Conservation (phyloP, 2,797 vertebrate genomes). For the Protosalanx chinensis region DNA sequence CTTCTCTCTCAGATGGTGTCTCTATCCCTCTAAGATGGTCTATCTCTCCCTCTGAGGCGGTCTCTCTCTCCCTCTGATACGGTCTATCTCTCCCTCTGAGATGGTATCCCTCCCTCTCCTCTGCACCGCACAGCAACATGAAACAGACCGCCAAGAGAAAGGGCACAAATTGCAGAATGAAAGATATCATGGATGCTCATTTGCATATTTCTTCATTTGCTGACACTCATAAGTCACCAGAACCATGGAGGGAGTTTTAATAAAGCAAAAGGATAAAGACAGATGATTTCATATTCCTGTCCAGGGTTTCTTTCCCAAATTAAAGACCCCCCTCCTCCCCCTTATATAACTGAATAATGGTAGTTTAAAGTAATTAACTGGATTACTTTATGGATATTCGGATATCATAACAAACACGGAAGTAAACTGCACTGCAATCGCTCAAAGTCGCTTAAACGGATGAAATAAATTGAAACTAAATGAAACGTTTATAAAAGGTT, state of each 20-base stretch:
- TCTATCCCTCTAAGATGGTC: slow-evolving; percentile 18
- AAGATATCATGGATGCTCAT: slow-evolving; percentile 24
- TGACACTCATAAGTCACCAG: slow-evolving; percentile 26
- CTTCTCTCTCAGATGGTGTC: slow-evolving; percentile 30
- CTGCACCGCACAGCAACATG: slow-evolving; percentile 23
- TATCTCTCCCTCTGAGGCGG: no score
- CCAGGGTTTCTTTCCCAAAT: slow-evolving; percentile 15
- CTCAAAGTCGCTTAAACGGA: no score
- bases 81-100: no score
- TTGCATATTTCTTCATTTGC: slow-evolving; percentile 15
- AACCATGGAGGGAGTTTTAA: slow-evolving; percentile 21
- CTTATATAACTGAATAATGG: slow-evolving; percentile 20
- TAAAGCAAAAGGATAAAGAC: slow-evolving; percentile 23
- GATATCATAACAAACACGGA: not conserved
- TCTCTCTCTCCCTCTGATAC: no score
- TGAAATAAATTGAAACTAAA: no score
- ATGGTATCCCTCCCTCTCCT: no score
- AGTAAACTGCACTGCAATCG: not conserved
- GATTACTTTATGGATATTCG: slow-evolving; percentile 33
- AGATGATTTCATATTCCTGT: slow-evolving; percentile 13
- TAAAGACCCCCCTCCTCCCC: not conserved
- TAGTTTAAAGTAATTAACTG: slow-evolving; percentile 35
- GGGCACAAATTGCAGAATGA: slow-evolving; percentile 18
- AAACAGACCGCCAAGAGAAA: slow-evolving; percentile 22
- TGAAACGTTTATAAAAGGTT: no score